These are phyloP conservation scores for Xiphophorus birchmanni DNA, from an alignment of 2,797 vertebrate species.

Conservation along the genomic window DNA sequence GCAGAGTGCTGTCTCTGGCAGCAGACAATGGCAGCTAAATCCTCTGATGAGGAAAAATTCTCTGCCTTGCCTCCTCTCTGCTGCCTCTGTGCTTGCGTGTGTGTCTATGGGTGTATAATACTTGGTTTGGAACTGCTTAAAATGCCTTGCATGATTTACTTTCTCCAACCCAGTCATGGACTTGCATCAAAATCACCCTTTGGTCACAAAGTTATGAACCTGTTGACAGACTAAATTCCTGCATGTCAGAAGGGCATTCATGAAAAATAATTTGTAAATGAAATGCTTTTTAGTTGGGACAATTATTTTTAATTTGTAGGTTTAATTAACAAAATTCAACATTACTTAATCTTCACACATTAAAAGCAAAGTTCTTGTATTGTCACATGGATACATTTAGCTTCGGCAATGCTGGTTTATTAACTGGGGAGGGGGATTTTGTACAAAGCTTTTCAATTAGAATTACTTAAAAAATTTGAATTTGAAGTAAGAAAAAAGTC, in stretches of 20 bases:
- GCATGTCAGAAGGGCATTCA: constrained; percentile 4
- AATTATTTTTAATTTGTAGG: constrained; percentile 14
- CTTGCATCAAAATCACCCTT: constrained; percentile 37
- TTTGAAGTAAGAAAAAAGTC: neutral
- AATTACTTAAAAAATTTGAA: neutral
- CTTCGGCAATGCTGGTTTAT: neutral
- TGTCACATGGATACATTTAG: neutral
- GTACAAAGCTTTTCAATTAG: neutral
- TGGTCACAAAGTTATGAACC: constrained; percentile 30
- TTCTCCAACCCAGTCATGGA: constrained; percentile 30
- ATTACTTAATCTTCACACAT: neutral
- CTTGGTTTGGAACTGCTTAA: constrained; percentile 19
- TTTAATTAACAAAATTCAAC: neutral
- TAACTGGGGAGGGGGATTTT: neutral
- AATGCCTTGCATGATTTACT: constrained; percentile 49
- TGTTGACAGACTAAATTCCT: constrained; percentile 26
- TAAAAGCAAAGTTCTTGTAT: neutral
- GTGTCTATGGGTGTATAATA: neutral
- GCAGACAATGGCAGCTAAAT: constrained; percentile 66
- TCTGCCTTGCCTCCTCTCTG: constrained; percentile 38
- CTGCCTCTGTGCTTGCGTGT: constrained; percentile 22
- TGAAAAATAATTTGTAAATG: constrained; percentile 1
- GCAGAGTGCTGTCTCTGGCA: constrained; percentile 48
- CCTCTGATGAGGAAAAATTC: constrained; percentile 57
- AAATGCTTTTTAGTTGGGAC: constrained; percentile 6